Evolutionary conservation across 2,113 vertebrate genomes (phyloP).

Genomic region (Sturnus vulgaris): DNA sequence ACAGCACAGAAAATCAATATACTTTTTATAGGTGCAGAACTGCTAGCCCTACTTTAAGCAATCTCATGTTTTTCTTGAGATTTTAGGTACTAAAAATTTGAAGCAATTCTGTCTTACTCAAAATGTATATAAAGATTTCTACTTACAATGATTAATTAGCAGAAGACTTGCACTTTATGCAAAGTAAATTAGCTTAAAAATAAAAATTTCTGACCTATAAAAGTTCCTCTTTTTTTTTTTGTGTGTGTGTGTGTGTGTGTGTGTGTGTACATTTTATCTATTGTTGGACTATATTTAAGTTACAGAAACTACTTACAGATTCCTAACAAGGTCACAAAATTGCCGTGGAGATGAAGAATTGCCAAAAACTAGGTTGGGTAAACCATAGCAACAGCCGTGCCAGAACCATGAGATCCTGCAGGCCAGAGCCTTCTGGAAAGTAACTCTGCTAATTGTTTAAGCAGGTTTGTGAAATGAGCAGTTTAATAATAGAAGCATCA

Average conservation of each 20-base stretch:
- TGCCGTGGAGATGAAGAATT: background rate
- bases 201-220: background rate
- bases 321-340: background rate
- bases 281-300: background rate
- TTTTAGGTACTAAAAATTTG: background rate
- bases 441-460: background rate
- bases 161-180: background rate
- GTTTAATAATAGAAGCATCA: background rate
- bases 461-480: background rate
- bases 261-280: background rate
- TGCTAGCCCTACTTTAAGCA: background rate
- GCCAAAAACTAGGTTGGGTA: background rate
- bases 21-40: background rate
- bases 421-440: background rate
- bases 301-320: background rate
- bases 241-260: too few relatives aligned
- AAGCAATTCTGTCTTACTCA: background rate
- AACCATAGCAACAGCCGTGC: background rate
- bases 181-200: background rate
- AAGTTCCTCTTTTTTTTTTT: background rate
- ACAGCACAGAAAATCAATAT: background rate
- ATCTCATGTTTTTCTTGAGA: background rate
- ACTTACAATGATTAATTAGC: background rate
- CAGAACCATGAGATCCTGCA: background rate
- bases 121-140: background rate